These are phyloP conservation scores for Aleiodes testaceus DNA, from an alignment of 2,888 invertebrate genomes.

Conservation along the genomic window DNA sequence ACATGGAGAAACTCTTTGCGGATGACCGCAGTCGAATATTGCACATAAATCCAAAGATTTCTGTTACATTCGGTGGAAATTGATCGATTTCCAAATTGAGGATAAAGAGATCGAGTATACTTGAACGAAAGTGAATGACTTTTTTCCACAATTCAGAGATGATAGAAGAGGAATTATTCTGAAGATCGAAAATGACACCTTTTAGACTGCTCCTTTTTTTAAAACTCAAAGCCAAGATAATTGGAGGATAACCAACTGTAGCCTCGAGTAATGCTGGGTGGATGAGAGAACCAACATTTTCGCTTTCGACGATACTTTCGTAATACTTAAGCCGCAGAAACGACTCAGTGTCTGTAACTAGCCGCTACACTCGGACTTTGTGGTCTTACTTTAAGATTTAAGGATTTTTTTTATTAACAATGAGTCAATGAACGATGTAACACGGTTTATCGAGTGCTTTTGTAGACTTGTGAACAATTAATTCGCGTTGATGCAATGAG, in stretches of 20 bases:
- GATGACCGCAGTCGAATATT: neutral
- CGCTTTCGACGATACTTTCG: slow-evolving; percentile 22
- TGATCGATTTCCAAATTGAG: slow-evolving; percentile 32
- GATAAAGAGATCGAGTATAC: slow-evolving; percentile 28
- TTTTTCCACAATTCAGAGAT: no score
- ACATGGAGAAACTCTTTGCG: neutral
- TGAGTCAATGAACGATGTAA: no score
- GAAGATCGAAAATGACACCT: slow-evolving; percentile 10
- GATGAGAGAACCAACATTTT: slow-evolving; percentile 4
- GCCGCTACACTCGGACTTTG: neutral
- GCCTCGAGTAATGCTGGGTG: slow-evolving; percentile 4
- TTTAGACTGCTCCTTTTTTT: neutral
- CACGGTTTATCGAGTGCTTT: neutral
- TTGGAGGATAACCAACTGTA: slow-evolving; percentile 16
- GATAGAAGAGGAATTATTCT: neutral
- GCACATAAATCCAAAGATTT: neutral
- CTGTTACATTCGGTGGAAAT: slow-evolving; percentile 11
- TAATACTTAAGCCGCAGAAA: slow-evolving; percentile 5
- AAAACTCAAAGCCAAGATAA: neutral
- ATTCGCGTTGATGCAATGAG: neutral
- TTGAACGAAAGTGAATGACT: neutral
- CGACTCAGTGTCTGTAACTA: neutral
- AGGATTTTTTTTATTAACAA: no score
- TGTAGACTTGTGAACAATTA: neutral
- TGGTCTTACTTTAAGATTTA: neutral